A percentile compares a stretch with the other conserved stretches of the same genome.
Evolutionary conservation across 2,888 invertebrate species (phyloP).

Genomic region (Habroteleia sp.): DNA sequence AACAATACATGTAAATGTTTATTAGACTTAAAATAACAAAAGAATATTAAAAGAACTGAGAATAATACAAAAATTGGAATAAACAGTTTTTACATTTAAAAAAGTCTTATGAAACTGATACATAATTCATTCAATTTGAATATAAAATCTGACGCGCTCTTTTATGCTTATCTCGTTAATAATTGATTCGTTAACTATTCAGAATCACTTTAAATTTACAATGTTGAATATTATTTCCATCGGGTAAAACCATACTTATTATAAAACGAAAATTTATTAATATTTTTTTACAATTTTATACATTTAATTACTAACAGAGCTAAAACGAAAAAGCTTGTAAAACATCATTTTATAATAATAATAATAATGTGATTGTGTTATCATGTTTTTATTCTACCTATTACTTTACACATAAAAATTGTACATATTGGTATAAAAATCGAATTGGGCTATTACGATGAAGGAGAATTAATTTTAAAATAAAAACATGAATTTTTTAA

Average conservation of each 20-base stretch:
- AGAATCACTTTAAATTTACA: slow-evolving; percentile 21
- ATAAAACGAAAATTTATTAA: slow-evolving; percentile 19
- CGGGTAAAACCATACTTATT: slow-evolving; percentile 7
- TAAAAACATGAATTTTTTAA: no score
- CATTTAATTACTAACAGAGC: no score
- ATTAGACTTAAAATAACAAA: no score
- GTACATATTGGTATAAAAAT: no score
- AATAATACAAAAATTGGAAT: slow-evolving; percentile 18
- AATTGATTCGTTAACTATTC: slow-evolving; percentile 24
- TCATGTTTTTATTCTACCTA: no score
- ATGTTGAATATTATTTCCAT: slow-evolving; percentile 19
- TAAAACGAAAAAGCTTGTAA: no score
- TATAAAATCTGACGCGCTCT: slow-evolving; percentile 33
- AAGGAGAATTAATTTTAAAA: no score
- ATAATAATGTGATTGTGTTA: no score
- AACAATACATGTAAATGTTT: no score
- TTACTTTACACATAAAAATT: no score
- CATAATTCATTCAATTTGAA: slow-evolving; percentile 32
- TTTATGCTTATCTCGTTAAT: slow-evolving; percentile 25
- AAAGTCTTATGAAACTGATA: slow-evolving; percentile 25
- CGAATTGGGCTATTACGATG: no score
- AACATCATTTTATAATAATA: no score
- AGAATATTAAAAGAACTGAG: slow-evolving; percentile 15
- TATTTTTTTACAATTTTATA: neutral
- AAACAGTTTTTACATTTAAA: slow-evolving; percentile 13